Evolutionary conservation across 2,888 invertebrate species (phyloP).

Genomic region (Ecdyonurus torrentis): DNA sequence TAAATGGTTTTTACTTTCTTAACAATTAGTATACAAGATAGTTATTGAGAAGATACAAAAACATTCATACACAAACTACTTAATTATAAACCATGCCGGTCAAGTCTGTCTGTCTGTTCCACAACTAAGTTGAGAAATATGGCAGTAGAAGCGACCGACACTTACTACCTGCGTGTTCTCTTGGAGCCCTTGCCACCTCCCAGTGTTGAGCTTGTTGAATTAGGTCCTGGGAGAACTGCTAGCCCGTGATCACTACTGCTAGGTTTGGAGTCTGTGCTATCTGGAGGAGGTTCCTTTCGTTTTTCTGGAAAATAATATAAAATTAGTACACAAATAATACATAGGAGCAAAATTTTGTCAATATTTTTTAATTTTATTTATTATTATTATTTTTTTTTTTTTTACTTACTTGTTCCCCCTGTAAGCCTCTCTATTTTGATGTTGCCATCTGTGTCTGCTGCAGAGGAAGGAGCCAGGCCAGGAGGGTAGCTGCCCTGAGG

Average conservation of each 20-base stretch:
- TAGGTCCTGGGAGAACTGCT: neutral
- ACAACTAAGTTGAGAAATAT: neutral
- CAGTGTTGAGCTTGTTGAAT: slow-evolving; percentile 11
- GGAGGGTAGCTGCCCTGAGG: slow-evolving; percentile 28
- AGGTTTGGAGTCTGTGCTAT: slow-evolving; percentile 41
- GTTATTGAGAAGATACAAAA: too few species aligned
- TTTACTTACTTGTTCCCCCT: slow-evolving; percentile 18
- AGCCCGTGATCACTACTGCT: slow-evolving; percentile 31
- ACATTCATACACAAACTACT: too few species aligned
- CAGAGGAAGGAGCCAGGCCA: slow-evolving; percentile 29
- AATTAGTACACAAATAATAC: slow-evolving; percentile 6
- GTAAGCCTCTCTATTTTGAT: slow-evolving; percentile 46
- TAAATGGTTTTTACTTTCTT: too few species aligned
- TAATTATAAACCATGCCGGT: too few species aligned
- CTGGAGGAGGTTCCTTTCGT: slow-evolving; percentile 70
- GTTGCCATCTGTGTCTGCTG: slow-evolving; percentile 35
- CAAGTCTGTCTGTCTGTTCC: neutral
- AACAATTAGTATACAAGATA: too few species aligned
- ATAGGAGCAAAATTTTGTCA: neutral
- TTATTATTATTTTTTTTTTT: neutral
- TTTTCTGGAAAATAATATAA: slow-evolving; percentile 49
- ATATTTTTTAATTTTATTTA: neutral
- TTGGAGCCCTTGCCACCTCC: slow-evolving; percentile 37
- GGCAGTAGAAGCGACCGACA: slow-evolving; percentile 18
- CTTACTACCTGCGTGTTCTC: slow-evolving; percentile 64